Conservation (phyloP, 2,113 vertebrate genomes). For the Gadus macrocephalus region DNA sequence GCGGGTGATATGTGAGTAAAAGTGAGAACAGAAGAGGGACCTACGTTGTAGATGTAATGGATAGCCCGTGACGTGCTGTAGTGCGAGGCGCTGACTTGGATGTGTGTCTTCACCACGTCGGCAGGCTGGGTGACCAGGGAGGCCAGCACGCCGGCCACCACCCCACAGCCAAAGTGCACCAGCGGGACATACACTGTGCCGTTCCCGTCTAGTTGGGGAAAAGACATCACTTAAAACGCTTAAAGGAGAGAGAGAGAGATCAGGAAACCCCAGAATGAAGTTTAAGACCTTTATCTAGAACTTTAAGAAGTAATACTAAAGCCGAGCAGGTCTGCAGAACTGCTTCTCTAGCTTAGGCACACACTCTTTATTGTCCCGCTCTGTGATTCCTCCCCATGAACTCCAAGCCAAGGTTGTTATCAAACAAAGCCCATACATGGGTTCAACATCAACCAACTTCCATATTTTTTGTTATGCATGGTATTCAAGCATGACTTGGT, state of each 20-base stretch:
- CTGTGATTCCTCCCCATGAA: too few relatives aligned
- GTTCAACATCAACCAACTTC: too few relatives aligned
- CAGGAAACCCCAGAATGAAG: background rate
- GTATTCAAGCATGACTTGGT: too few relatives aligned
- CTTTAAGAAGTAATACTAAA: too few relatives aligned
- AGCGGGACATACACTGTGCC: conserved; percentile 71
- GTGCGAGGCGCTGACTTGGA: conserved; percentile 82
- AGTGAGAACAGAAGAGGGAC: background rate
- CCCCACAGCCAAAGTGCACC: conserved; percentile 87
- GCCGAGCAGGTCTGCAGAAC: too few relatives aligned
- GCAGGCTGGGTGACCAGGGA: conserved; percentile 91
- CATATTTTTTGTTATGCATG: too few relatives aligned
- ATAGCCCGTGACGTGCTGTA: conserved; percentile 72
- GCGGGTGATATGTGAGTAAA: background rate
- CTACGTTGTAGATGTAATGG: conserved; percentile 79
- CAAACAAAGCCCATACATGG: too few relatives aligned
- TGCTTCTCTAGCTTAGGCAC: too few relatives aligned
- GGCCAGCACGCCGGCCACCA: conserved; percentile 87
- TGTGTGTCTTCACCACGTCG: conserved; percentile 93
- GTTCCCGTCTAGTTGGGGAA: conserved; percentile 67
- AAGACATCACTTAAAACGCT: background rate
- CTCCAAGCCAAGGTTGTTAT: too few relatives aligned
- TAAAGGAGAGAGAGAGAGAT: background rate
- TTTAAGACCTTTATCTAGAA: background rate
- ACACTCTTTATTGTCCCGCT: too few relatives aligned